These are phyloP conservation scores for Prunella himalayana DNA, from an alignment of 2,113 vertebrate genomes.

Conservation along the genomic window DNA sequence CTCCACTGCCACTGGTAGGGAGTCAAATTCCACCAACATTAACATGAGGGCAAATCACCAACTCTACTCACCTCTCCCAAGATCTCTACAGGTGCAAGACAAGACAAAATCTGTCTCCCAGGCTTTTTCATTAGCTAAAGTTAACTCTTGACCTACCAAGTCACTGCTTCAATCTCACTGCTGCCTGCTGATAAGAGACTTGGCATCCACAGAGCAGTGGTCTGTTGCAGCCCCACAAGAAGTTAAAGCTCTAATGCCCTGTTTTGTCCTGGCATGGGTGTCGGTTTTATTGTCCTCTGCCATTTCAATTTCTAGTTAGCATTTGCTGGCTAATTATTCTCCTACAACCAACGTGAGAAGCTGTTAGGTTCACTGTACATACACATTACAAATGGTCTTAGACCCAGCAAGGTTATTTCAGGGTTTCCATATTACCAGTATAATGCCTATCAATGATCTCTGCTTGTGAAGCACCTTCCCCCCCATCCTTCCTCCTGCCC, in stretches of 20 bases:
- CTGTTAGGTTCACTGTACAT: neutral
- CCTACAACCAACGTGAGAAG: neutral
- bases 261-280: neutral
- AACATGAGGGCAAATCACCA: neutral
- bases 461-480: neutral
- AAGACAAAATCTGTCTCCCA: neutral
- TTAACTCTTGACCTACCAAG: neutral
- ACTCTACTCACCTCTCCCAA: neutral
- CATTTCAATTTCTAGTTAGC: neutral
- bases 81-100: neutral
- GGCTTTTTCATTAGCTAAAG: neutral
- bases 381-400: neutral
- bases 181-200: neutral
- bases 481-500: neutral
- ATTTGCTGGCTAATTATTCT: neutral
- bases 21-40: neutral
- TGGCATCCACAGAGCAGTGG: neutral
- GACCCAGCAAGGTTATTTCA: neutral
- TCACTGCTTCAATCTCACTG: neutral
- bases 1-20: neutral
- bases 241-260: neutral
- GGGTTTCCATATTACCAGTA: neutral
- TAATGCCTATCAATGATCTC: neutral
- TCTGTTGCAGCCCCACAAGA: neutral
- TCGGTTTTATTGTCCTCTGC: neutral